Percentiles rank a stretch among this genome's conserved stretches.
These are phyloP conservation scores for Phalacrocorax brasilianus DNA, from an alignment of 2,113 vertebrate genomes.

Conservation along the genomic window DNA sequence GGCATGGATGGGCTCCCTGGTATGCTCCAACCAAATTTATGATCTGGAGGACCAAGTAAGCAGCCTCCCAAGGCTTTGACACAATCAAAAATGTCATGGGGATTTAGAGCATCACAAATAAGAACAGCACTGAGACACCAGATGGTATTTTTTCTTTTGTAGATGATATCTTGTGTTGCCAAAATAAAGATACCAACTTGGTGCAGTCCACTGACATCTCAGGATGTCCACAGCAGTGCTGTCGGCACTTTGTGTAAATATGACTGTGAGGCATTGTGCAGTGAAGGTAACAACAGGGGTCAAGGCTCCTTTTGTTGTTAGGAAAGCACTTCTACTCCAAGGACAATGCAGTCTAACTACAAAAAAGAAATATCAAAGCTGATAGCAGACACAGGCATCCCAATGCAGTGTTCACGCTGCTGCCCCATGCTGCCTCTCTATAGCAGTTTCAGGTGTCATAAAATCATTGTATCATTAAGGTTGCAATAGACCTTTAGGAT, in stretches of 20 bases:
- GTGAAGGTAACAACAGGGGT: no score
- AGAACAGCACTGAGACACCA: not conserved
- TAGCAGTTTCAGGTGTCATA: not conserved
- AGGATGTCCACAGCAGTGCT: not conserved
- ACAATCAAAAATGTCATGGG: not conserved
- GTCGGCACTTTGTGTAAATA: not conserved
- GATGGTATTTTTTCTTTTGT: not conserved
- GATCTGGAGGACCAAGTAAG: not conserved
- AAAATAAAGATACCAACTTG: not conserved
- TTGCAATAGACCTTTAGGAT: no score
- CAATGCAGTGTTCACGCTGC: not conserved
- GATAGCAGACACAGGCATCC: accelerated
- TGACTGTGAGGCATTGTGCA: accelerated
- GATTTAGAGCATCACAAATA: not conserved
- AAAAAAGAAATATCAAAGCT: not conserved
- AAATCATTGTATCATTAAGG: no score
- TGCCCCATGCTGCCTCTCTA: accelerated
- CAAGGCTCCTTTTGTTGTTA: not conserved
- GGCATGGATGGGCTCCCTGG: not conserved
- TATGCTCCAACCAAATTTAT: not conserved
- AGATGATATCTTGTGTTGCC: not conserved
- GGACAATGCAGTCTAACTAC: accelerated
- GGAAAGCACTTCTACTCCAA: not conserved
- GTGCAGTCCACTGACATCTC: not conserved
- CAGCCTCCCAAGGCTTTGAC: not conserved